Evolutionary conservation across 2,113 vertebrate species (phyloP).

Genomic region (Crotalus tigris): DNA sequence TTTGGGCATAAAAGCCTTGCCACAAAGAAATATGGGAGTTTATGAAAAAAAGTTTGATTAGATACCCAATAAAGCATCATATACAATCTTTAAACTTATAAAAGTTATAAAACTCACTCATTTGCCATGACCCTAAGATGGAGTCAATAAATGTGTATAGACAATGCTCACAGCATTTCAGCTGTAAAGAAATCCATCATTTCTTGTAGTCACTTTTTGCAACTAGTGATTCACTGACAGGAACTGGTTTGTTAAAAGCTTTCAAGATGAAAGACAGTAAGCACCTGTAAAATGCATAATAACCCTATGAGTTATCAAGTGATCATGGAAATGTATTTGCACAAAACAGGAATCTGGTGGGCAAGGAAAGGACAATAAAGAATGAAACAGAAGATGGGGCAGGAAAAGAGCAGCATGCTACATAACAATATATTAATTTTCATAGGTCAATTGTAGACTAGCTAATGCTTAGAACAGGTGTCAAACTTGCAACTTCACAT

Average conservation of each 20-base stretch:
- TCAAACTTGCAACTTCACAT: no score
- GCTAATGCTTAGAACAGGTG: background rate
- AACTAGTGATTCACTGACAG: constrained; percentile 43
- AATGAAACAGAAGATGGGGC: constrained; percentile 12
- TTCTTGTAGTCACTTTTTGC: constrained; percentile 19
- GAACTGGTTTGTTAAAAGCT: constrained; percentile 47
- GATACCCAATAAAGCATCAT: background rate
- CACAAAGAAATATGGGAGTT: constrained; percentile 10
- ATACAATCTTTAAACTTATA: background rate
- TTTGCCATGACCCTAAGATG: constrained; percentile 21
- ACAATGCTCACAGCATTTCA: constrained; percentile 14
- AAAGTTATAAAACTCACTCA: background rate
- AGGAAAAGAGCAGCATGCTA: background rate
- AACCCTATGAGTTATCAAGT: constrained; percentile 46
- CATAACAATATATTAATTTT: constrained; percentile 30
- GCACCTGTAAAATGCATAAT: constrained; percentile 52
- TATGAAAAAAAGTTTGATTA: background rate
- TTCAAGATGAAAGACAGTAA: constrained; percentile 49
- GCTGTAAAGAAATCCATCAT: background rate
- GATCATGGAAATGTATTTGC: constrained; percentile 36
- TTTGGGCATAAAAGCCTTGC: background rate
- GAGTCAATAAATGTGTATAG: constrained; percentile 1
- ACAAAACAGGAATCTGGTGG: constrained; percentile 45
- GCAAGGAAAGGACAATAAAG: constrained; percentile 40
- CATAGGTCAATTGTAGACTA: background rate